Conservation (phyloP, 2,888 invertebrate genomes). For the Eueremaeus valkanovi region DNA sequence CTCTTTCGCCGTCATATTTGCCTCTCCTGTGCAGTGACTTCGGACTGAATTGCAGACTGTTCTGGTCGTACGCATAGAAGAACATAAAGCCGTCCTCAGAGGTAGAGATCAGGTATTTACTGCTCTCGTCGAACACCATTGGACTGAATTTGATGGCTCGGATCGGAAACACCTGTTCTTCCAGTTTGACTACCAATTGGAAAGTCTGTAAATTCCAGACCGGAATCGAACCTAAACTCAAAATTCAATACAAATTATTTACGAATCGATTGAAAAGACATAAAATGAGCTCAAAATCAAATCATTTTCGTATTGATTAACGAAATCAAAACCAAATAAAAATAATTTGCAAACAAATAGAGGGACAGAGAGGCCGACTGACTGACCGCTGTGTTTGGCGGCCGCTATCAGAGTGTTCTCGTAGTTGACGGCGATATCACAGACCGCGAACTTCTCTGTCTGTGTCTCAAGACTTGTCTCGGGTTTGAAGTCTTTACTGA, state of each 20-base stretch:
- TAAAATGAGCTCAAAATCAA: no score
- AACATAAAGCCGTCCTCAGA: conserved; percentile 17
- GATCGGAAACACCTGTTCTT: conserved; percentile 13
- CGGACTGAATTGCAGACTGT: not conserved
- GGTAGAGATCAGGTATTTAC: conserved; percentile 18
- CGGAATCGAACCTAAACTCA: not conserved
- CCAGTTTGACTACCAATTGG: conserved; percentile 2
- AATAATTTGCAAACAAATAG: not conserved
- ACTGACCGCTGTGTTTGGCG: conserved; percentile 12
- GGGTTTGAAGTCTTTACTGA: not conserved
- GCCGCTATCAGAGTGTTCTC: conserved; percentile 8
- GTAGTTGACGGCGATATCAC: conserved; percentile 5
- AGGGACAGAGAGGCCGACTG: no score
- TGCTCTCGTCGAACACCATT: not conserved
- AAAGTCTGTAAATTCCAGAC: conserved; percentile 20
- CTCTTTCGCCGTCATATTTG: conserved; percentile 5
- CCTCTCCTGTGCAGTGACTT: not conserved
- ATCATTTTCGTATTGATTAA: no score
- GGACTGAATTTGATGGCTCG: not conserved
- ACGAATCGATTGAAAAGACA: no score
- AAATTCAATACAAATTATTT: conserved; percentile 2
- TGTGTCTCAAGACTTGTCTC: not conserved
- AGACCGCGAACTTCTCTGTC: not conserved
- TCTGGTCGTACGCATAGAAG: not conserved
- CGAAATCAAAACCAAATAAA: no score